Percentiles rank a stretch among this genome's conserved stretches.
phyloP scores from a whole-genome alignment of 2,797 vertebrate species.

The Acestrorhynchus altus region DNA sequence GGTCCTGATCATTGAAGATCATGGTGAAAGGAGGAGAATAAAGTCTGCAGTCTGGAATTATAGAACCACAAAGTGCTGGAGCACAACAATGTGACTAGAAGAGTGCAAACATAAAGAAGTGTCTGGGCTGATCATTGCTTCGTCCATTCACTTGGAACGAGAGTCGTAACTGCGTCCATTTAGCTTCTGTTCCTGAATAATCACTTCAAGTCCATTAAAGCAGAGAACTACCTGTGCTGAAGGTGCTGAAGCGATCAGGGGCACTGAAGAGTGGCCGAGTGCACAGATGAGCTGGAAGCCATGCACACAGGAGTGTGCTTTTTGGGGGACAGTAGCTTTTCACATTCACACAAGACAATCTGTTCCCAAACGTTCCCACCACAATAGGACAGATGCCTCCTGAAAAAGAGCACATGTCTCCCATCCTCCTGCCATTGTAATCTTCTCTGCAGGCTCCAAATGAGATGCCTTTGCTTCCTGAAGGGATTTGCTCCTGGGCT shows the following conservation, averaged over 20 bases:
- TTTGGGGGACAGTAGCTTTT: constrained; percentile 24
- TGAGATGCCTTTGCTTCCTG: constrained; percentile 33
- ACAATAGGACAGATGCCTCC: constrained; percentile 50
- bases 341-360: constrained; percentile 43
- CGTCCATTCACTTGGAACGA: too few relatives aligned
- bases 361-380: constrained; percentile 35
- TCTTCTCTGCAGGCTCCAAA: constrained; percentile 18
- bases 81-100: too few relatives aligned
- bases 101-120: not conserved
- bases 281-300: not conserved
- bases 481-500: constrained; percentile 21
- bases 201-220: too few relatives aligned
- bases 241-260: not conserved
- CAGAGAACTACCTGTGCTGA: too few relatives aligned
- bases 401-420: constrained; percentile 25
- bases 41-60: too few relatives aligned
- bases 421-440: constrained; percentile 26
- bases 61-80: too few relatives aligned
- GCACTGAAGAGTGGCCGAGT: not conserved
- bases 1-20: too few relatives aligned
- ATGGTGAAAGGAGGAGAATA: too few relatives aligned
- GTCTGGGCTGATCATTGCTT: too few relatives aligned
- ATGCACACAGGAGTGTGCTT: not conserved
- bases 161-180: too few relatives aligned
- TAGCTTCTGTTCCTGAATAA: too few relatives aligned